Evolutionary conservation across 2,797 vertebrate genomes (phyloP).

Genomic region (Labeo calbasu): DNA sequence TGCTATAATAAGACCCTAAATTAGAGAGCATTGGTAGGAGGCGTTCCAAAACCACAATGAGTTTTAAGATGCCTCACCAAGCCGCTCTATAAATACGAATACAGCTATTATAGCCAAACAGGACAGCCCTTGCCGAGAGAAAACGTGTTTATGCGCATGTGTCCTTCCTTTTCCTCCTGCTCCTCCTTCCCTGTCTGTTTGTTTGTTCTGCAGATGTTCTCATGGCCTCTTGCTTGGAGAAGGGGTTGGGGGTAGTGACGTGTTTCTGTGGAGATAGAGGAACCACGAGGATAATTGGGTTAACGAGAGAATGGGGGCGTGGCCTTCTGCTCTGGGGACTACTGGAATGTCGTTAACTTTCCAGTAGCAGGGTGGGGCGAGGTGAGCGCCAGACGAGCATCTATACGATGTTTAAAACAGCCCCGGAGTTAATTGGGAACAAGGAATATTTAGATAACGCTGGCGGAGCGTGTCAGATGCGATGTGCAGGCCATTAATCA

Average conservation of each 20-base stretch:
- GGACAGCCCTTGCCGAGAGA: constrained; percentile 65
- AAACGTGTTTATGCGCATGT: constrained; percentile 40
- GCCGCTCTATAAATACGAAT: constrained; percentile 75
- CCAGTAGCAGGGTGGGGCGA: constrained; percentile 42
- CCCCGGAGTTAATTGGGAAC: constrained; percentile 33
- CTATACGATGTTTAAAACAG: constrained; percentile 26
- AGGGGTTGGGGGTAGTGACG: constrained; percentile 45
- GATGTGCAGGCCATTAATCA: constrained; percentile 22
- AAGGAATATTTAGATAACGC: constrained; percentile 41
- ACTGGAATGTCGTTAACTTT: constrained; percentile 53
- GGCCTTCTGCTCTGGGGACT: constrained; percentile 40
- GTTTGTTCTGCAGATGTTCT: constrained; percentile 77
- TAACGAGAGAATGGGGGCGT: constrained; percentile 57
- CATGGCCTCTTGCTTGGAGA: constrained; percentile 39
- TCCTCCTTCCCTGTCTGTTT: constrained; percentile 60
- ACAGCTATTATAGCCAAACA: constrained; percentile 55
- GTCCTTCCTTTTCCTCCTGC: constrained; percentile 49
- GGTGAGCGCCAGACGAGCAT: constrained; percentile 22
- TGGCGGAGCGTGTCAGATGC: constrained; percentile 2
- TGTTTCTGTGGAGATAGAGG: constrained; percentile 51
- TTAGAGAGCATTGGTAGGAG: constrained; percentile 74
- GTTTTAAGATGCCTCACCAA: constrained; percentile 72
- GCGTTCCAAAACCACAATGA: constrained; percentile 75
- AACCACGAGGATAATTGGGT: constrained; percentile 58
- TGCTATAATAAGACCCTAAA: constrained; percentile 74